Percentiles rank a stretch among this genome's conserved stretches.
Conservation (phyloP, 2,888 invertebrate species). For the Melinaea marsaeus region DNA sequence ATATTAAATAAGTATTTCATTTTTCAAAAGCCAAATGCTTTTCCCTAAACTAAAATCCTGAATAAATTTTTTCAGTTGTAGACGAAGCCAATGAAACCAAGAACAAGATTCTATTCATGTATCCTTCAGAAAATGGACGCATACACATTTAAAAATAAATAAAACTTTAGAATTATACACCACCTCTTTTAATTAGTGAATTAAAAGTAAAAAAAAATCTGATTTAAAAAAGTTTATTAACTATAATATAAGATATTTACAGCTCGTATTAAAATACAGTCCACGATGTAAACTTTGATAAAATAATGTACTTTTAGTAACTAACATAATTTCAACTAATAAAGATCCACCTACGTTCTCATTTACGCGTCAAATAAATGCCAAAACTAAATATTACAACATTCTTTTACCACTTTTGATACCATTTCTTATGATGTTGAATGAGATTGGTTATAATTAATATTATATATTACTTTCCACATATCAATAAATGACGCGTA, state of each 20-base stretch:
- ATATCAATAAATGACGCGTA: too few species aligned
- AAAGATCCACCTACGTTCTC: slow-evolving; percentile 3
- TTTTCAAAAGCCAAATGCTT: not conserved
- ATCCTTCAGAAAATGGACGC: slow-evolving; percentile 48
- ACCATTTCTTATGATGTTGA: too few species aligned
- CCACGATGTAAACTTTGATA: slow-evolving; percentile 47
- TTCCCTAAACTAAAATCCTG: not conserved
- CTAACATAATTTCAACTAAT: slow-evolving; percentile 30
- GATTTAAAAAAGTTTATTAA: slow-evolving; percentile 36
- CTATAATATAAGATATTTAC: slow-evolving; percentile 62
- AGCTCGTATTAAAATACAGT: slow-evolving; percentile 52
- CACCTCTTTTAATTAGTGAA: too few species aligned
- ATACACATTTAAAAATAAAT: slow-evolving; percentile 4
- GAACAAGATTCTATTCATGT: slow-evolving; percentile 45
- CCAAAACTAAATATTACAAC: too few species aligned
- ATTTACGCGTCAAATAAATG: not conserved
- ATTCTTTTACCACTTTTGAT: too few species aligned
- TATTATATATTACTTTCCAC: too few species aligned
- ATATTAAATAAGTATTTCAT: too few species aligned
- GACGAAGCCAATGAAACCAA: slow-evolving; percentile 44
- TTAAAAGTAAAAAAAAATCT: slow-evolving; percentile 5
- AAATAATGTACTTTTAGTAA: slow-evolving; percentile 54
- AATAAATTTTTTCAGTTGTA: slow-evolving; percentile 40
- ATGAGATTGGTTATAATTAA: too few species aligned
- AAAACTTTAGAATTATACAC: too few species aligned